Evolutionary conservation across 1,140 invertebrate genomes (phyloP).

Genomic region (Drosophila pandora): DNA sequence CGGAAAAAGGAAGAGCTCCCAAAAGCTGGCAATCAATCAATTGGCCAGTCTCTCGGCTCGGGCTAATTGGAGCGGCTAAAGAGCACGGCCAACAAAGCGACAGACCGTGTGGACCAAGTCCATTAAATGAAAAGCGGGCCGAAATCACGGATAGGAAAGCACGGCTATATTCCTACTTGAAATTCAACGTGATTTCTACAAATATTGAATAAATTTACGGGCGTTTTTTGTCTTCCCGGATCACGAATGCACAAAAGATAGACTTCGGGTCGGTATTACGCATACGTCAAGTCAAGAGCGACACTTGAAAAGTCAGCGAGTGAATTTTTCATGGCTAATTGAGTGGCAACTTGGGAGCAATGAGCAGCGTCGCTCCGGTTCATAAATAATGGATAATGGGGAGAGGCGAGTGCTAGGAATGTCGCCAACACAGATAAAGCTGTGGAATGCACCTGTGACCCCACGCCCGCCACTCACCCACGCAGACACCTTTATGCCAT

Average conservation of each 20-base stretch:
- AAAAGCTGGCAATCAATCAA: conserved; percentile 77
- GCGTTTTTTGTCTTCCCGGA: neutral
- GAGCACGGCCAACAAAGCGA: conserved; percentile 15
- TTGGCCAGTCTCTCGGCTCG: conserved; percentile 23
- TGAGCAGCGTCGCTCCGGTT: conserved; percentile 46
- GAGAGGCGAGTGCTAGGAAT: conserved; percentile 12
- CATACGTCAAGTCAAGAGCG: conserved; percentile 47
- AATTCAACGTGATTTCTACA: conserved; percentile 11
- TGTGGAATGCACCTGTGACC: conserved; percentile 49
- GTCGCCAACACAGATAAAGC: neutral
- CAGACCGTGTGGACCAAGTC: conserved; percentile 12
- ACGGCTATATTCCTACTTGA: conserved; percentile 4
- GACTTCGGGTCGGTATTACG: conserved; percentile 10
- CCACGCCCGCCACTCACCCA: conserved; percentile 1
- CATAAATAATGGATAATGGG: conserved; percentile 80
- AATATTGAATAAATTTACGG: conserved; percentile 29
- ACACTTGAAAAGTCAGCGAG: conserved; percentile 52
- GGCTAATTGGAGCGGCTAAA: conserved; percentile 62
- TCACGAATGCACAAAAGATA: neutral
- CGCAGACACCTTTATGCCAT: neutral
- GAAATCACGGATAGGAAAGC: neutral
- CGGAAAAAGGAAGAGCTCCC: conserved; percentile 7
- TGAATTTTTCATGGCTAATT: conserved; percentile 78
- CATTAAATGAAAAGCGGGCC: conserved; percentile 6
- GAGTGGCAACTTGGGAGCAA: conserved; percentile 77